Base-by-base conservation (phyloP, 2,113 vertebrate genomes). In the Mystacornis crossleyi region DNA sequence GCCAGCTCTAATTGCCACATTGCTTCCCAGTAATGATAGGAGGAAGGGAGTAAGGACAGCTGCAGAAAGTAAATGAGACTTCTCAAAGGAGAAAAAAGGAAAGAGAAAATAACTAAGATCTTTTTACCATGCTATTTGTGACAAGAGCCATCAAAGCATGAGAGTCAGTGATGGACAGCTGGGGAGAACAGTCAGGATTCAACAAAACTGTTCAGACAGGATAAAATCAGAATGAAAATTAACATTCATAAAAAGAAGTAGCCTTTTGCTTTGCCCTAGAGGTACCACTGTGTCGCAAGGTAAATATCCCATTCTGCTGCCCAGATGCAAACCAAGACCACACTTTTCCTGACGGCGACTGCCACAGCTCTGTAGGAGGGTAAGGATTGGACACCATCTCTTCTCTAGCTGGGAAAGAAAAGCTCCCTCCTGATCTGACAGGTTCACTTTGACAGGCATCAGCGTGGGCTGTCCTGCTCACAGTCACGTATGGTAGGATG, bases 1-100 rank as follows among this genome's bases (percentile, higher is more conserved):
- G 82, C 75, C 93, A 71, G 81, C 93, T 86, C 83, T 94, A 96
- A 95, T 93, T 94, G 91, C 91, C 94, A 91, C 74, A 61, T 82
- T 82, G 93, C 92, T 91, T 93, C 84, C 54, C 67, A 38, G 18
- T 87, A 95, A 94, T 90, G 78, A 96, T 13, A 90, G 71, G 67
- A 62, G 45, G 34, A 53, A 77, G 21, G 40, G 69, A 85, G 87
- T 64, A 45, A 62, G 91, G 87, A 72, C 93, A 97, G 94, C 87
- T 86, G 66, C 81, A 90, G 70, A 79, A 94, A 96, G 77, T 57
- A 77, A 86, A 71, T 48, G 60, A 95, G 94, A 85, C 12, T 72
- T 79, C 77, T 96, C 73, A 55, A 79, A 85, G 21, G 20, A n/a
- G 48, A 16, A 18, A 69, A 67, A 74, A 26, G 26, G 21, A 58